These are phyloP conservation scores for Agrilus biguttatus DNA, from an alignment of 2,888 invertebrate species.

Conservation along the genomic window DNA sequence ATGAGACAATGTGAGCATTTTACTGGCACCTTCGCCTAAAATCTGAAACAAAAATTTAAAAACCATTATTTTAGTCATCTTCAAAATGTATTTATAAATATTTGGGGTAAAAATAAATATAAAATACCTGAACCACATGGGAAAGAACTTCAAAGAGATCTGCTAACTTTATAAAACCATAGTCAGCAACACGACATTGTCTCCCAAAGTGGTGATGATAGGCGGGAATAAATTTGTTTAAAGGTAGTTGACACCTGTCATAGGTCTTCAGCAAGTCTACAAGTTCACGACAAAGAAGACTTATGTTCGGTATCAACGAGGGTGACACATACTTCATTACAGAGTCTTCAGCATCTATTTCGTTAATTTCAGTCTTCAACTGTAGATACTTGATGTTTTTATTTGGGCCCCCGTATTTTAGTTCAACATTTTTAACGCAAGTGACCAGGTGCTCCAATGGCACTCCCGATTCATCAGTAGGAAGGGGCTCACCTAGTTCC, in stretches of 20 bases:
- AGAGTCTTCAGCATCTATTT: conserved; percentile 16
- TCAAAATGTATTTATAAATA: too few relatives aligned
- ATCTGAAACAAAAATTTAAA: conserved; percentile 35
- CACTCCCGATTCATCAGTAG: conserved; percentile 58
- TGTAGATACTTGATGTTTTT: conserved; percentile 26
- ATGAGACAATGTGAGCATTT: conserved; percentile 77
- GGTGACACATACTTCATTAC: conserved; percentile 44
- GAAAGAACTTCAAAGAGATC: conserved; percentile 83
- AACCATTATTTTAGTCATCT: too few relatives aligned
- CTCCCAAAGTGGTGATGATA: conserved; percentile 95
- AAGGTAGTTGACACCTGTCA: conserved; percentile 67
- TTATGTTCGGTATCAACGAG: conserved; percentile 54
- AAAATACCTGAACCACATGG: conserved; percentile 62
- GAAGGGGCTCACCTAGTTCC: conserved; percentile 47
- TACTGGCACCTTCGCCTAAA: conserved; percentile 77
- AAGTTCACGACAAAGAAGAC: conserved; percentile 74
- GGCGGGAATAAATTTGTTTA: conserved; percentile 80
- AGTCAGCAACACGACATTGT: conserved; percentile 90
- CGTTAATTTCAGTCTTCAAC: conserved; percentile 14
- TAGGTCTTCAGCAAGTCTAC: conserved; percentile 71
- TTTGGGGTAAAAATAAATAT: conserved; percentile 3
- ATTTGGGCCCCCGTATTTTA: conserved; percentile 29
- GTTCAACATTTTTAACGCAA: conserved; percentile 56
- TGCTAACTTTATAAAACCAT: conserved; percentile 86
- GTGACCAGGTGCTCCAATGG: conserved; percentile 82